A percentile compares a stretch with the other conserved stretches of the same genome.
Conservation (phyloP, 2,888 invertebrate species). For the Mythimna ferrago region DNA sequence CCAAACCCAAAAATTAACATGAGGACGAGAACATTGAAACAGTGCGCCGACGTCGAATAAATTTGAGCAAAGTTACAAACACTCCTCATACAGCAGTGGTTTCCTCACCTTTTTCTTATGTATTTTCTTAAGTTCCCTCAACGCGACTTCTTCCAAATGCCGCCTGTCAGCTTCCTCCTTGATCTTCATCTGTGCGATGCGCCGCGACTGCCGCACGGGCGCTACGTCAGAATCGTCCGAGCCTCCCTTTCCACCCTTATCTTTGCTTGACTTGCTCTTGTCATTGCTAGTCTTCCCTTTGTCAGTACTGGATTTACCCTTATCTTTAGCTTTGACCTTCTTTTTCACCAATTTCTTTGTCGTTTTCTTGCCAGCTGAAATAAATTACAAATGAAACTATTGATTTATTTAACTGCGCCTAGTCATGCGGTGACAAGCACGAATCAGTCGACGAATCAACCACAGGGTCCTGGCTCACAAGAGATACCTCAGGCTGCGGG, state of each 20-base stretch:
- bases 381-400: neutral
- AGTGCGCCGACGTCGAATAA: neutral
- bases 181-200: slow-evolving; percentile 97
- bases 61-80: neutral
- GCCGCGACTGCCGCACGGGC: slow-evolving; percentile 94
- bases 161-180: slow-evolving; percentile 95
- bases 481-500: too few relatives aligned
- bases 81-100: too few relatives aligned
- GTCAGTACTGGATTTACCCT: slow-evolving; percentile 65
- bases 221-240: slow-evolving; percentile 80
- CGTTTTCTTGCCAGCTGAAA: slow-evolving; percentile 82
- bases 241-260: slow-evolving; percentile 60
- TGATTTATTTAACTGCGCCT: too few relatives aligned
- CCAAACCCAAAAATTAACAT: too few relatives aligned
- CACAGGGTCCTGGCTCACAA: too few relatives aligned
- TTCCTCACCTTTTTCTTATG: slow-evolving; percentile 88
- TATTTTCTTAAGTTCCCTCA: slow-evolving; percentile 92
- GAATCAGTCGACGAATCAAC: too few relatives aligned
- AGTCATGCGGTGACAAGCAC: too few relatives aligned
- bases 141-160: slow-evolving; percentile 93
- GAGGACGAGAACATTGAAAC: neutral
- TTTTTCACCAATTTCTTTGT: slow-evolving; percentile 80
- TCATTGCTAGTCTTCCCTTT: slow-evolving; percentile 44
- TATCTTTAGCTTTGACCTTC: slow-evolving; percentile 67
- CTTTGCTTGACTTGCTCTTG: slow-evolving; percentile 58